Base-by-base conservation (phyloP, 2,888 invertebrate genomes). In the Phaonia tiefii region DNA sequence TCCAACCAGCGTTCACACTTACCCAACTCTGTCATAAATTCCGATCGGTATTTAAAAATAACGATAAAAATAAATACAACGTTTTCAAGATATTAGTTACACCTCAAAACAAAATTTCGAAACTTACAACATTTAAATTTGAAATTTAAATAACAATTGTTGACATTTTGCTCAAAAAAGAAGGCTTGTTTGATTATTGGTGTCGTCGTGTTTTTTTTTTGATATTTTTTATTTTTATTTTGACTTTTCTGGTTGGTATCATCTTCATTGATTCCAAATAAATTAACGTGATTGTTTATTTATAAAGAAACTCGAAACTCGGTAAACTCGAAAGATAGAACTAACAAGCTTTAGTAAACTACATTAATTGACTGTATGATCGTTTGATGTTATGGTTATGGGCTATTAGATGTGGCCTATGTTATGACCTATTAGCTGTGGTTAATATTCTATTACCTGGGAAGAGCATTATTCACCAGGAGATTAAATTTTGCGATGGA, bases 101-200 rank as follows among this genome's bases (percentile, higher is more conserved):
- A 63, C 63, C 63, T 63, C n/a, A 20, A 42, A 63, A 60, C n/a
- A 60, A 11, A 11, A 22, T 63, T 63, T 63, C 63, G 63, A 63
- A 63, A 63, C 22, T 20, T 13, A 5, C 11, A 8, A 39, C 4
- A 31, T 3, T 8, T 31, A 39, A 60, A 63, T 63, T 63, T 63
- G 42, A 39, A 60, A 63, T 63, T 63, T 63, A 63, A 63, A 63
- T 63, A 63, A 63, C 63, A 63, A 63, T 63, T 63, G 63, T 63
- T 63, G 63, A 42, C 63, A 63, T 63, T 63, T 63, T n/a, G n/a
- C 42, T 63, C 20, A 11, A 37, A 39, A 60, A 37, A 15, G 42
- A 20, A 54, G 42, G 51, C 51, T 51, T 51, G 51, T 51, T 22
- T 10, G 11, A 20, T 20, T 17, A 20, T 51, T 51, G 11, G 20